These are phyloP conservation scores for Eulemur rufifrons DNA, from an alignment of 2,113 vertebrate genomes.

Conservation along the genomic window DNA sequence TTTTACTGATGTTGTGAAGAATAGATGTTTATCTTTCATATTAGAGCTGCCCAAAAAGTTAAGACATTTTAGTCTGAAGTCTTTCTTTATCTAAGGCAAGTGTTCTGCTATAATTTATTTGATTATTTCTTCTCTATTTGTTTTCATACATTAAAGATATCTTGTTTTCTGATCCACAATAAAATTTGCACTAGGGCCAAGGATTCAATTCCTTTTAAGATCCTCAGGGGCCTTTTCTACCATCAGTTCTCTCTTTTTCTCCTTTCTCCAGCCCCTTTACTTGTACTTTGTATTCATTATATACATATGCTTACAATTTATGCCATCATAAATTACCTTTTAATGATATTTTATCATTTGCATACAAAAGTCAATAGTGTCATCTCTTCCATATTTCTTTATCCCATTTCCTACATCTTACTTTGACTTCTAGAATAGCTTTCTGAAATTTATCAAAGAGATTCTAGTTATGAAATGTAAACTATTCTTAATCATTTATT, in stretches of 20 bases:
- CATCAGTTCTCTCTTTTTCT: neutral
- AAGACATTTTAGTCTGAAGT: neutral
- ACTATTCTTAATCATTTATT: neutral
- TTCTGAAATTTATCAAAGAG: neutral
- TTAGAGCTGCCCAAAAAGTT: neutral
- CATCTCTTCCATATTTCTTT: neutral
- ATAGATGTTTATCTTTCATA: neutral
- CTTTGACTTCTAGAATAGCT: neutral
- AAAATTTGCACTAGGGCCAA: neutral
- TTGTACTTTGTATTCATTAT: neutral
- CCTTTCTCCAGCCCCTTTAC: neutral
- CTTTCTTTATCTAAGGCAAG: neutral
- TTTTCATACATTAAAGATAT: neutral
- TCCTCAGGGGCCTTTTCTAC: neutral
- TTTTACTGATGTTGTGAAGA: neutral
- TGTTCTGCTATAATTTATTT: neutral
- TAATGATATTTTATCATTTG: neutral
- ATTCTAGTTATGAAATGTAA: neutral
- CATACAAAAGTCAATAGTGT: neutral
- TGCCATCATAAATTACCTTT: neutral
- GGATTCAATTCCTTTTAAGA: neutral
- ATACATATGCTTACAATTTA: neutral
- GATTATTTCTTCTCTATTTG: neutral
- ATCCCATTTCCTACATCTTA: neutral
- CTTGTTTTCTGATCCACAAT: neutral